Evolutionary conservation across 2,797 vertebrate genomes (phyloP), one percentile per base, ranked within the genome.

Genomic region (Crax fasciolata): DNA sequence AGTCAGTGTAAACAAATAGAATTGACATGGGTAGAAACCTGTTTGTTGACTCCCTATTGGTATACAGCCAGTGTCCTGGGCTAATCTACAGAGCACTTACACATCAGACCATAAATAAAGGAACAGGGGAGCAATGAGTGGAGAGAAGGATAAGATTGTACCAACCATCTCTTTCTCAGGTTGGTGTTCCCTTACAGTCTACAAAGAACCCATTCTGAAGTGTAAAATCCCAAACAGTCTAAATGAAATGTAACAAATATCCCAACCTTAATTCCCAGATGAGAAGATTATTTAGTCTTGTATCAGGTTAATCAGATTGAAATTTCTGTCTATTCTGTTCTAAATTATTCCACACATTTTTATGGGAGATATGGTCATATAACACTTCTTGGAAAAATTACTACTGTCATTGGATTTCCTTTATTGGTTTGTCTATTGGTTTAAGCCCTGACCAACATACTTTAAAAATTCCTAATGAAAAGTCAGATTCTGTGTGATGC

Each of bases 231-330:
- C 5, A 4, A 35, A 81, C 41, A 74, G 6, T 48, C 52, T 58
- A 32, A n/a, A 30, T 84, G 6, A 79, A 90, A 90, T 87, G 68
- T 95, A 77, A 84, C 32, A 70, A 88, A 46, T 71, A 91, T 39
- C 4, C 41, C 62, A 87, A 79, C 59, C 14, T 57, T 67, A 85
- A 79, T 81, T 93, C 58, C 52, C 76, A 83, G 35, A 72, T 30
- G 49, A 87, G 91, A 73, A 93, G 30, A 12, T 94, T 92, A 70
- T 87, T 94, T 66, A 72, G 4, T 84, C 72, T 48, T 85, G 30
- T 46, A 83, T 8, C 11, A 66, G 24, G 28, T 43, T 94, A 41
- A 82, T 54, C 54, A 94, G 51, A 54, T 21, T 66, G 70, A 90
- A 95, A 78, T 66, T 48, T 92, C 83, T 92, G 18, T 21, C 74